Conservation (phyloP, 2,888 invertebrate species). For the Charanyca ferruginea region DNA sequence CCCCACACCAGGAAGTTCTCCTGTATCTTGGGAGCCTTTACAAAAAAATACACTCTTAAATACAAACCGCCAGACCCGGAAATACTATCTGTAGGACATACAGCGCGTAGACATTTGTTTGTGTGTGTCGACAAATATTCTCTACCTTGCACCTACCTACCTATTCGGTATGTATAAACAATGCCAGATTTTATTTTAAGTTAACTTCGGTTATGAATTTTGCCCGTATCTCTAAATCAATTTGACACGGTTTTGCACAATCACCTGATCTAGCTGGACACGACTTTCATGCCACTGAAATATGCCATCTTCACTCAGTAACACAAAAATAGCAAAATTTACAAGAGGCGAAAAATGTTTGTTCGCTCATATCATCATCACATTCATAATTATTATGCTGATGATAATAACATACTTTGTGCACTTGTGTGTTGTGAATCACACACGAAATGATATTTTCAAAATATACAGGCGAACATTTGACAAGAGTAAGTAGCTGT, state of each 20-base stretch:
- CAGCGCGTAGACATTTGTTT: too few relatives aligned
- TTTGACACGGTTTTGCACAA: conserved; percentile 3
- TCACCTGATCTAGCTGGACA: conserved; percentile 43
- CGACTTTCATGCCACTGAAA: conserved; percentile 14
- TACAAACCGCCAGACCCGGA: too few relatives aligned
- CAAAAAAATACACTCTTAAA: too few relatives aligned
- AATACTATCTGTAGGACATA: too few relatives aligned
- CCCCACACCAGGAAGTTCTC: too few relatives aligned
- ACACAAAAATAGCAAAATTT: conserved; percentile 66
- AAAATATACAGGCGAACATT: conserved; percentile 59
- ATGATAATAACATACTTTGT: conserved; percentile 71
- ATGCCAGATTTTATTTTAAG: too few relatives aligned
- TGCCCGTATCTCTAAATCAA: too few relatives aligned
- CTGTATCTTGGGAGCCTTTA: too few relatives aligned
- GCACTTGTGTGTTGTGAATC: conserved; percentile 74
- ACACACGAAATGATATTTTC: conserved; percentile 65
- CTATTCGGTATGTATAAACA: too few relatives aligned
- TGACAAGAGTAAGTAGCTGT: conserved; percentile 51
- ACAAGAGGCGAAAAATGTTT: conserved; percentile 85
- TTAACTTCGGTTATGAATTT: too few relatives aligned
- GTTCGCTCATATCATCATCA: conserved; percentile 74
- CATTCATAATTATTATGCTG: conserved; percentile 71
- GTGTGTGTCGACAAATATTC: too few relatives aligned
- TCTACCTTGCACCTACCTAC: too few relatives aligned
- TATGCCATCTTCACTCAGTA: conserved; percentile 36